Base-by-base conservation (phyloP, 2,888 invertebrate genomes). In the Tachystola acroxantha region DNA sequence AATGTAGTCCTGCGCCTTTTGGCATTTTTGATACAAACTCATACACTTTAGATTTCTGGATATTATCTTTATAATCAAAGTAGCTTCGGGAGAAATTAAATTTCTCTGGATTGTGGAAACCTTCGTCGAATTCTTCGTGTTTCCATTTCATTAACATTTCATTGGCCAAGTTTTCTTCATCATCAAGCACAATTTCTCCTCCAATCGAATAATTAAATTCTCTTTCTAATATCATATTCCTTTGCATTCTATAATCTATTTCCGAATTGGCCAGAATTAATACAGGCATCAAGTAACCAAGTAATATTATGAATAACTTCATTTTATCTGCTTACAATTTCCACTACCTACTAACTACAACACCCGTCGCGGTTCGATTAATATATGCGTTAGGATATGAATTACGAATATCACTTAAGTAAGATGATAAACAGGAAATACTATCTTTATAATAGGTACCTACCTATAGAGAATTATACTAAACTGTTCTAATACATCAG, bases 1-100 rank as follows among this genome's bases (percentile, higher is more conserved):
- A 84, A 60, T 94, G 94, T 7, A 94, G 67, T 0, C 90, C 89
- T 0, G 89, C 92, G 2, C 93, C 95, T 74, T 95, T 95, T 0
- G 95, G 95, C 87, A 95, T 88, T 20, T 69, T 70, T 42, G 88
- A 79, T 7, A 95, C 89, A 5, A 93, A 81, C 47, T 89, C 68
- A 56, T 91, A 94, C 0, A 94, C 90, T 41, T 88, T 79, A 0
- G 93, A 93, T 0, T 78, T 49, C 2, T 87, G 77, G 26, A 95
- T 91, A 10, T 76, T 64, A 1, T 85, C 57, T 52, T 89, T 89
- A 1, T 90, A 89, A 1, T 79, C 62, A 56, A 94, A 90, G 52
- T 92, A 92, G 59, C 92, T 92, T 12, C 82, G 80, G 0, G 92
- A 88, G 1, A 93, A 91, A 25, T 90, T 86, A 59, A 91, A 94